Conservation (phyloP, 2,113 vertebrate species). For the Sterrhoptilus dennistouni region DNA sequence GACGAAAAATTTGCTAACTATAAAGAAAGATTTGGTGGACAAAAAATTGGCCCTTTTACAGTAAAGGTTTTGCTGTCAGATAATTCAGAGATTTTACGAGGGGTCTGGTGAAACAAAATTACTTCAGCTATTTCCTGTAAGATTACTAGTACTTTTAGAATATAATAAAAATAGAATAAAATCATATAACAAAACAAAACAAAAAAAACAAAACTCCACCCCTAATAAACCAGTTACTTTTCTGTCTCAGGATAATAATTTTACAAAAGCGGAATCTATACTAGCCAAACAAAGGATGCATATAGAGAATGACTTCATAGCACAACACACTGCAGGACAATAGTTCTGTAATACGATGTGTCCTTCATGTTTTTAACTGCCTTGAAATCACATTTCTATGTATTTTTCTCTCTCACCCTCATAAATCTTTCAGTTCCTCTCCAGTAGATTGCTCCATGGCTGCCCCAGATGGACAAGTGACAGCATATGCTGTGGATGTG, state of each 20-base stretch:
- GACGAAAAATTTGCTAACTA: neutral
- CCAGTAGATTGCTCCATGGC: neutral
- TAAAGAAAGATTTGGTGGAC: neutral
- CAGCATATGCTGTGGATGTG: neutral
- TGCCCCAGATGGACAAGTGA: neutral
- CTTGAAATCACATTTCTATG: neutral
- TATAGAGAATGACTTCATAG: neutral
- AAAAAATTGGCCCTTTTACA: neutral
- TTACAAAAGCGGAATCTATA: neutral
- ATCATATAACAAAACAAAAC: rapidly evolving
- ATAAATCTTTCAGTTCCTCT: neutral
- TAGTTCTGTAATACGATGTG: neutral
- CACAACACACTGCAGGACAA: neutral
- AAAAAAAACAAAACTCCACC: rapidly evolving
- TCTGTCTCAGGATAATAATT: neutral
- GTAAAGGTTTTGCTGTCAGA: neutral
- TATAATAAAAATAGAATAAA: neutral
- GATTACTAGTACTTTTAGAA: neutral
- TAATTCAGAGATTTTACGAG: neutral
- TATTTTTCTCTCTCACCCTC: neutral
- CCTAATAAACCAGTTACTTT: neutral
- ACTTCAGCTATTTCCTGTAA: neutral
- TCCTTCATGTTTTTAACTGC: neutral
- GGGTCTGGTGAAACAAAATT: neutral
- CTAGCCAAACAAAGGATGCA: neutral